Base-by-base conservation (phyloP, 2,797 vertebrate genomes). In the Basileuterus tristriatus region DNA sequence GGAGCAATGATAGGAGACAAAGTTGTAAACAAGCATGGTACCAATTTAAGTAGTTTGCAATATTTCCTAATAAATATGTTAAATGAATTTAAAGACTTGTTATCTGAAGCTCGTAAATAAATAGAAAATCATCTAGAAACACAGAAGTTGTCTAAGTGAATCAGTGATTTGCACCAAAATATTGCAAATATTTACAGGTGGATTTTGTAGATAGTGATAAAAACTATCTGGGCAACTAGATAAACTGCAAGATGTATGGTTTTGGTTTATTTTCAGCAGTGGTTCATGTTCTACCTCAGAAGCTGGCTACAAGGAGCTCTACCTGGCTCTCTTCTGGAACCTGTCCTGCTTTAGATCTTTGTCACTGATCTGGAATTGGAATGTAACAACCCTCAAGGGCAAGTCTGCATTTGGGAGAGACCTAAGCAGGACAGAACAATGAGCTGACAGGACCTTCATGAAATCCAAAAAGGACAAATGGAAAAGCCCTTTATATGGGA, bases 311-410 rank as follows among this genome's bases (percentile, higher is more conserved):
- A 41, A 16, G 46, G 49, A 80, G 22, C 41, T 87, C 34, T 18
- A 85, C 58, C 36, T 52, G 37, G 13, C 80, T 88, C 65, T 93
- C 0, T 90, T 95, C 50, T 89, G 37, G 82, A 72, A 62, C 58
- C 36, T 65, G 71, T 92, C 34, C 76, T 94, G 76, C 65, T 83
- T 83, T 71, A 6, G 93, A 64, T 89, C 82, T 87, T 85, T 60
- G 87, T 85, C 67, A 52, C 41, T 44, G 56, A 34, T 87, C 68
- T 80, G 60, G 26, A 74, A 64, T 32, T 83, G 81, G 34, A 60
- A 64, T 30, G 26, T 81, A 21, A 41, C 43, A 69, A 14, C 58
- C 27, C 64, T 80, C 20, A 65, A 70, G 71, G 68, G 32, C 68
- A 87, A 59, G 80, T 44, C 53, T 82, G 27, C 43, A 6, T 72